Base-by-base conservation (phyloP, 2,113 vertebrate genomes). In the Oryzias curvinotus region DNA sequence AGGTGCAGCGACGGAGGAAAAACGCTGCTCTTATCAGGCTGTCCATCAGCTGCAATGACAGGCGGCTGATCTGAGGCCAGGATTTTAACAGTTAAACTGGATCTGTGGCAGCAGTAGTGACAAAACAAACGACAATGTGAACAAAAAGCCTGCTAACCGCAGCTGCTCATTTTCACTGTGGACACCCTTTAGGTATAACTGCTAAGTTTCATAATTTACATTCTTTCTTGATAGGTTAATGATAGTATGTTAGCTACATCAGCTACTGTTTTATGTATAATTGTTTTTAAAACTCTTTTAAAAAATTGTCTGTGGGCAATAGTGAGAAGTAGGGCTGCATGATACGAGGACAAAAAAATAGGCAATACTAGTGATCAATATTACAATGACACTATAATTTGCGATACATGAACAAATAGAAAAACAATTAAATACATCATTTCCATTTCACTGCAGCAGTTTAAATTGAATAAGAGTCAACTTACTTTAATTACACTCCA, bases 31-130 rank as follows among this genome's bases (percentile, higher is more conserved):
- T 73, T 59, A 65, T 77, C 76, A 56, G 65, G 69, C 68, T 60
- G 76, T 68, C 72, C 48, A 49, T 81, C 77, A 54, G 72, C 57
- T 12, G 54, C 17, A 14, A 8, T 54, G 68, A 73, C 45, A 69
- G 44, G 57, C 59, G 62, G 51, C 54, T 66, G 72, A 84, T 75
- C 52, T 73, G 58, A 80, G 72, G 64, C 60, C 28, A 59, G 53
- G 56, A 59, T 69, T 82, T 51, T 81, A 71, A 85, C 81, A 75
- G 85, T 85, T 81, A 72, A 82, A 79, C 80, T 70, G 78, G 62
- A 80, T 81, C 69, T 75, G 26, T 76, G 66, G n/a, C 36, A 36
- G 36, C 36, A 12, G 36, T 3, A 12, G 75, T 81, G 74, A 46
- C 76, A 73, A 71, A 73, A 54, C 25, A 63, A 62, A 52, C 82